phyloP scores from a whole-genome alignment of 2,113 vertebrate species.

The Channa maculata region DNA sequence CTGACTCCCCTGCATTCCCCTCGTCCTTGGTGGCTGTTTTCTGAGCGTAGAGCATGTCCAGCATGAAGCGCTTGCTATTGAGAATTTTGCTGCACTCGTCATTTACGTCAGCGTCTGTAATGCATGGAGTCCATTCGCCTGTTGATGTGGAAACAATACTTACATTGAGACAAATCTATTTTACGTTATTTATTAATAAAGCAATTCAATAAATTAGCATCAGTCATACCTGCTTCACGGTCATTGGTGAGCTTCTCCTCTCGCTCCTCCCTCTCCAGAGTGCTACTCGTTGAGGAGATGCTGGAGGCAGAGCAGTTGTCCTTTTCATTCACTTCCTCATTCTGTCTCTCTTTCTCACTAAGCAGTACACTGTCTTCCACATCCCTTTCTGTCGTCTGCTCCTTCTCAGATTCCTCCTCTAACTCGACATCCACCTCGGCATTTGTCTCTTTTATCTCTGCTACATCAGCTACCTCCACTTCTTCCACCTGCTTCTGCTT shows the following conservation, averaged over 20 bases:
- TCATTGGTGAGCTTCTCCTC: conserved; percentile 90
- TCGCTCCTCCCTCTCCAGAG: conserved; percentile 95
- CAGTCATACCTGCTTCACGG: conserved; percentile 86
- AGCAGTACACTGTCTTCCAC: conserved; percentile 87
- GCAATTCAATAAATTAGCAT: neutral
- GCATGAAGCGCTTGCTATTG: conserved; percentile 93
- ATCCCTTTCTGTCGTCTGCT: conserved; percentile 84
- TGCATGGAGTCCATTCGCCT: conserved; percentile 88
- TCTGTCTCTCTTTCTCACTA: conserved; percentile 97
- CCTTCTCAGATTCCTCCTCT: conserved; percentile 83
- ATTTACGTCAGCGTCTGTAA: conserved; percentile 87
- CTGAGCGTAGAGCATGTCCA: conserved; percentile 97
- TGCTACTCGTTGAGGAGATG: conserved; percentile 98
- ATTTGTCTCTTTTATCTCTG: conserved; percentile 30
- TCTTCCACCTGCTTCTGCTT: conserved; percentile 68
- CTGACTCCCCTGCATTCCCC: conserved; percentile 82
- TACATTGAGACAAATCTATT: neutral
- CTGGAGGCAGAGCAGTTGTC: conserved; percentile 99
- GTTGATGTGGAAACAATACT: conserved; percentile 49
- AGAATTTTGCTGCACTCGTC: conserved; percentile 92
- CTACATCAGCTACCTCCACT: conserved; percentile 44
- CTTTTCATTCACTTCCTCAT: conserved; percentile 97
- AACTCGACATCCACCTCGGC: conserved; percentile 65
- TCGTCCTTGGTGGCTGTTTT: conserved; percentile 82
- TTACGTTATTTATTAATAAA: neutral